A percentile compares a stretch with the other conserved stretches of the same genome.
Evolutionary conservation across 1,140 invertebrate species (phyloP).

Genomic region (Sycophaga agraensis): DNA sequence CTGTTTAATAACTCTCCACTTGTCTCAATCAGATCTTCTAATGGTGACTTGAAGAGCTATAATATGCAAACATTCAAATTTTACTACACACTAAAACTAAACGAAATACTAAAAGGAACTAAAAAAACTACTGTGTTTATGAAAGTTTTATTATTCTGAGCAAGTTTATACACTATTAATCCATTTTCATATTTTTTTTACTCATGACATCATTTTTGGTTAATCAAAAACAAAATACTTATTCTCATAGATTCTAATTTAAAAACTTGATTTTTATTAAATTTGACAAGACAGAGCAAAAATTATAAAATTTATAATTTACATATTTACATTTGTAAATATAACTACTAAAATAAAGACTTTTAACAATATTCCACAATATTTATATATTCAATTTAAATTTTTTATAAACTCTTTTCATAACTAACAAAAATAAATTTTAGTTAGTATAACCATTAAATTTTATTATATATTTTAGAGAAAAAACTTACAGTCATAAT

Average conservation of each 20-base stretch:
- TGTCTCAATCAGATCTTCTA: slow-evolving; percentile 80
- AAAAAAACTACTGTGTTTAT: too few relatives aligned
- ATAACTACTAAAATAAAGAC: too few relatives aligned
- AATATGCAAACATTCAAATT: slow-evolving; percentile 22
- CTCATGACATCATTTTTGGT: too few relatives aligned
- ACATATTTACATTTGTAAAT: too few relatives aligned
- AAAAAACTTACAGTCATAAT: slow-evolving; percentile 80
- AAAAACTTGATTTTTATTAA: too few relatives aligned
- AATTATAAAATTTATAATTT: not conserved
- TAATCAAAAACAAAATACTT: too few relatives aligned
- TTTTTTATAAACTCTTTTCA: not conserved
- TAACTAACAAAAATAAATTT: not conserved
- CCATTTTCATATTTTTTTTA: not conserved
- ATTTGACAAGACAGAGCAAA: too few relatives aligned
- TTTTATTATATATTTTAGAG: too few relatives aligned
- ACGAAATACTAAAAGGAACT: too few relatives aligned
- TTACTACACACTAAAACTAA: too few relatives aligned
- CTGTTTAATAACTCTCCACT: slow-evolving; percentile 80
- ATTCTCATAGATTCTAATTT: too few relatives aligned
- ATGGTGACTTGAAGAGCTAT: slow-evolving; percentile 89
- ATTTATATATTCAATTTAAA: not conserved
- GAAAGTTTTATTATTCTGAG: too few relatives aligned
- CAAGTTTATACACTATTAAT: not conserved
- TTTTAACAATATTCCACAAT: not conserved
- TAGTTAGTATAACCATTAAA: not conserved